Conservation (phyloP, 2,888 invertebrate species). For the Melieria omissa region DNA sequence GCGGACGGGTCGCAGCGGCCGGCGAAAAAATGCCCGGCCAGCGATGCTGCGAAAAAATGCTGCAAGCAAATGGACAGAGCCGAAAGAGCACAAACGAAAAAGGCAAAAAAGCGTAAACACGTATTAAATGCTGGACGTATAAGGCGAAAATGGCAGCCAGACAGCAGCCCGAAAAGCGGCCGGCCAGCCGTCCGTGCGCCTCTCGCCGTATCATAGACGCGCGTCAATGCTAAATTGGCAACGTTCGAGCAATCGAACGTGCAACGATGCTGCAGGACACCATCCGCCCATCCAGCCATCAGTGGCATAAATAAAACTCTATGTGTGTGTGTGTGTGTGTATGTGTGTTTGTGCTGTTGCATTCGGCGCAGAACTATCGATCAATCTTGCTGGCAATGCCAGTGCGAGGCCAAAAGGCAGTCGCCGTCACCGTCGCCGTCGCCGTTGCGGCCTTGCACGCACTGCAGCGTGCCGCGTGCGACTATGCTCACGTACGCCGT, state of each 20-base stretch:
- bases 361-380: too few relatives aligned
- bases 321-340: background rate
- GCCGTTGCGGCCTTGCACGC: background rate
- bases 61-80: background rate
- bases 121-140: conserved; percentile 25
- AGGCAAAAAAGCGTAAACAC: conserved; percentile 5
- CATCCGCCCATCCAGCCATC: conserved; percentile 22
- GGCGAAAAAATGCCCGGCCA: background rate
- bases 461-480: conserved; percentile 3
- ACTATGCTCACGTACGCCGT: too few relatives aligned
- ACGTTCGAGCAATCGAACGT: conserved; percentile 6
- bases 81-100: background rate
- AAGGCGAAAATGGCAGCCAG: conserved; percentile 10
- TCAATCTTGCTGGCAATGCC: background rate
- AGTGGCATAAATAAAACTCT: conserved; percentile 9
- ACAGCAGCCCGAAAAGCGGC: background rate
- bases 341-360: too few relatives aligned
- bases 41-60: background rate
- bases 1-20: background rate
- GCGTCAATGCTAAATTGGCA: conserved; percentile 34
- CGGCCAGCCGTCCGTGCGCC: background rate
- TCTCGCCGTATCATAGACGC: conserved; percentile 21
- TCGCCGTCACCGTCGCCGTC: background rate
- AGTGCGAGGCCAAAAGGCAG: background rate
- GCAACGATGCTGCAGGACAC: background rate